Base-by-base conservation (phyloP, 2,113 vertebrate genomes). In the Pyrgilauda ruficollis region DNA sequence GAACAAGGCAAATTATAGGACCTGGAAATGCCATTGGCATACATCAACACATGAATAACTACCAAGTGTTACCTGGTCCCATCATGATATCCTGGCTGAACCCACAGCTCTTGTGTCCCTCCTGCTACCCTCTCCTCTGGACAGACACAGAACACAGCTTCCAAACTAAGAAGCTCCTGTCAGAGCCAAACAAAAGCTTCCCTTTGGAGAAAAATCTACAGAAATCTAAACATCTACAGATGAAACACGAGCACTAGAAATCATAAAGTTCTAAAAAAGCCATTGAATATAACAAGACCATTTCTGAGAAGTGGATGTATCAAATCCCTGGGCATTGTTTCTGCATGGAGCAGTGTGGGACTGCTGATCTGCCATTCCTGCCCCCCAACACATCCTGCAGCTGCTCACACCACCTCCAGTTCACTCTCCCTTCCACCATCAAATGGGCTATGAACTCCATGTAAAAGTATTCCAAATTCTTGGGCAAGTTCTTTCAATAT, bases 291-390 rank as follows among this genome's bases (percentile, higher is more conserved):
- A 76, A 0, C 8, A n/a, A 53, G 28, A 46, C 3, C 2, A 12
- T 35, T 67, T 30, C 24, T 72, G 37, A 39, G 50, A 55, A 74
- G 30, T 2, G 10, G 30, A 5, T 53, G 15, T 33, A 22, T 21
- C 64, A 59, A 63, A 39, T 27, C 22, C 59, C 53, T 3, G 9
- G 47, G 43, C 39, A 64, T 23, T 35, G 39, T 69, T 44, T 61
- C 41, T 68, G 17, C 9, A 19, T 9, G 49, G 61, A 78, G 47
- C 6, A 3, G 13, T 11, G 26, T 15, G 30, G 33, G 47, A 44
- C 24, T 12, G 14, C 75, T 56, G 62, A 72, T 49, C 10, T 15
- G 3, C 8, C 0, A 0, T 10, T 50, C 53, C 72, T 47, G 24
- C 43, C 37, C 4, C 43, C 9, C 49, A 61, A 12, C 9, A 52